Percentiles rank a stretch among this genome's conserved stretches.
Evolutionary conservation across 2,888 invertebrate genomes (phyloP).

Genomic region (Altica lythri): DNA sequence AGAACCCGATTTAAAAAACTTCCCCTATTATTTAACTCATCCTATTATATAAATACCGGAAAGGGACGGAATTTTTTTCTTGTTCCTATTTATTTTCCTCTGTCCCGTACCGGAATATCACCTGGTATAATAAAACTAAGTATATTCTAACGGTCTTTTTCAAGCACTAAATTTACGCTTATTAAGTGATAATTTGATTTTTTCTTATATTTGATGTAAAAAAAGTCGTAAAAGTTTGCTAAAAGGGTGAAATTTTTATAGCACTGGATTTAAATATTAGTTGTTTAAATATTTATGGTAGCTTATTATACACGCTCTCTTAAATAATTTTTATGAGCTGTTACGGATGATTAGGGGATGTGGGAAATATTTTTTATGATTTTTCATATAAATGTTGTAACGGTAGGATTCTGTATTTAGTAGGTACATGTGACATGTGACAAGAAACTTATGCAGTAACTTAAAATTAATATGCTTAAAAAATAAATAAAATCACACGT

Average conservation of each 20-base stretch:
- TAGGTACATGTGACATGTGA: too few relatives aligned
- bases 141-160: constrained; percentile 8
- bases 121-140: constrained; percentile 24
- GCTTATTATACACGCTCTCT: background rate
- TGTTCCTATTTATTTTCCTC: constrained; percentile 24
- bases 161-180: constrained; percentile 1
- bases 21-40: background rate
- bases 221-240: constrained; percentile 8
- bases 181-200: constrained; percentile 13
- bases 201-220: background rate
- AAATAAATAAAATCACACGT: too few relatives aligned
- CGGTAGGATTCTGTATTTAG: too few relatives aligned
- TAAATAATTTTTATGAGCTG: background rate
- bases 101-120: constrained; percentile 25
- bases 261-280: background rate
- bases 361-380: background rate
- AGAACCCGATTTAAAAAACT: background rate
- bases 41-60: constrained; percentile 15
- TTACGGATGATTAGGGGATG: background rate
- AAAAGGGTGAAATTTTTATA: constrained; percentile 20
- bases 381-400: too few relatives aligned
- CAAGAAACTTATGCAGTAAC: too few relatives aligned
- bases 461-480: too few relatives aligned
- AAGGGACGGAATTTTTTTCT: constrained; percentile 15
- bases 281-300: background rate